Evolutionary conservation across 2,888 invertebrate genomes (phyloP).

Genomic region (Phrixothrix hirtus): DNA sequence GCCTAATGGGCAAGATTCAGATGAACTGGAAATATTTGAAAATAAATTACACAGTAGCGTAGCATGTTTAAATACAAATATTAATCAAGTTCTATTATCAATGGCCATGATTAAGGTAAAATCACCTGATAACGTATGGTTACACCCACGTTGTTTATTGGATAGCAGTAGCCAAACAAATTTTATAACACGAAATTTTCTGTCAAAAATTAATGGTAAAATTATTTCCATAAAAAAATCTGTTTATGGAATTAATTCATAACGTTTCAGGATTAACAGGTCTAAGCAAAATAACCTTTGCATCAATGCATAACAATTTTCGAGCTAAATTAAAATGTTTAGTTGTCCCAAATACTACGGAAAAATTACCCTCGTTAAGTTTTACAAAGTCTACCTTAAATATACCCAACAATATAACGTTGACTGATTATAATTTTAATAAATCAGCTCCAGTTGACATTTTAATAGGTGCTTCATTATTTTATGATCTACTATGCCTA

Average conservation of each 20-base stretch:
- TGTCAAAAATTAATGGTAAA: background rate
- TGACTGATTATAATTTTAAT: slow-evolving; percentile 6
- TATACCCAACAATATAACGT: slow-evolving; percentile 6
- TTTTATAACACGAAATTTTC: background rate
- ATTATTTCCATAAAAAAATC: background rate
- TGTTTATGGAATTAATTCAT: background rate
- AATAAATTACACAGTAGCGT: background rate
- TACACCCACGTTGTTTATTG: slow-evolving; percentile 4
- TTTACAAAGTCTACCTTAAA: background rate
- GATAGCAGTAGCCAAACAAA: background rate
- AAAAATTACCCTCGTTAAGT: background rate
- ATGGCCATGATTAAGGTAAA: slow-evolving; percentile 7
- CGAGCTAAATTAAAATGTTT: background rate
- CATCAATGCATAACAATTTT: slow-evolving; percentile 1
- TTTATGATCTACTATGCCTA: slow-evolving; percentile 8
- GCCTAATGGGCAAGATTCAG: background rate
- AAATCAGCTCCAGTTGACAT: slow-evolving; percentile 5
- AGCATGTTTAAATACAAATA: background rate
- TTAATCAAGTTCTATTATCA: slow-evolving; percentile 7
- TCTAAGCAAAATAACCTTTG: background rate
- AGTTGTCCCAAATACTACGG: slow-evolving; percentile 7
- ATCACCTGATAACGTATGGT: background rate
- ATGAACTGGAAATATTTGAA: background rate
- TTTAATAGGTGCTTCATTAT: slow-evolving; percentile 9
- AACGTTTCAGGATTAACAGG: background rate